phyloP scores from a whole-genome alignment of 2,888 invertebrate genomes.

The Brenthis hecate region DNA sequence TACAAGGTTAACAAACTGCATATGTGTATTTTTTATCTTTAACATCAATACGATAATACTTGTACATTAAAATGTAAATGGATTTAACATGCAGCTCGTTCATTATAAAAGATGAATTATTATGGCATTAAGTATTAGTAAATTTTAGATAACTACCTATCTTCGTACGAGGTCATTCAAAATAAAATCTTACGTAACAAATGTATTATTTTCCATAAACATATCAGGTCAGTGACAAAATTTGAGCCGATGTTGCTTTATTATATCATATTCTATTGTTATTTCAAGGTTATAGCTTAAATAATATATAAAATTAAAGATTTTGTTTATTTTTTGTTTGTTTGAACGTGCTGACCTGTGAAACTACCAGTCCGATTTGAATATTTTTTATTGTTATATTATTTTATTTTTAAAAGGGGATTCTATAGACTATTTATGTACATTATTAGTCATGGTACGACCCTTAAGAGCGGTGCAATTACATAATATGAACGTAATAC shows the following conservation, averaged over 20 bases:
- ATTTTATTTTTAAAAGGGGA: too few species aligned
- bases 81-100: conserved; percentile 16
- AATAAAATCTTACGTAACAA: conserved; percentile 4
- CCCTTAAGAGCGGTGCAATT: too few species aligned
- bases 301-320: too few species aligned
- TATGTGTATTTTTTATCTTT: conserved; percentile 22
- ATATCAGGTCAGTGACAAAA: neutral
- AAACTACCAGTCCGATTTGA: too few species aligned
- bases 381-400: too few species aligned
- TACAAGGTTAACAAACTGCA: conserved; percentile 23
- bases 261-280: neutral
- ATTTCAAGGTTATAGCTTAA: neutral
- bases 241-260: neutral
- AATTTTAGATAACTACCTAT: conserved; percentile 15
- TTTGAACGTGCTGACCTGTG: too few species aligned
- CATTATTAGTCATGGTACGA: too few species aligned
- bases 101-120: conserved; percentile 9
- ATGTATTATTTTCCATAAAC: neutral
- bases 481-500: too few species aligned
- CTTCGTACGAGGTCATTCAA: conserved; percentile 4
- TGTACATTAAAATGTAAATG: conserved; percentile 26
- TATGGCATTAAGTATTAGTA: conserved; percentile 16
- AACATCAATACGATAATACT: conserved; percentile 25
- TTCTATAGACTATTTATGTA: too few species aligned
- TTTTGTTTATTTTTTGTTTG: too few species aligned